A percentile compares a stretch with the other conserved stretches of the same genome.
Conservation (phyloP, 2,797 vertebrate species). For the Petrocephalus schoutedeni region DNA sequence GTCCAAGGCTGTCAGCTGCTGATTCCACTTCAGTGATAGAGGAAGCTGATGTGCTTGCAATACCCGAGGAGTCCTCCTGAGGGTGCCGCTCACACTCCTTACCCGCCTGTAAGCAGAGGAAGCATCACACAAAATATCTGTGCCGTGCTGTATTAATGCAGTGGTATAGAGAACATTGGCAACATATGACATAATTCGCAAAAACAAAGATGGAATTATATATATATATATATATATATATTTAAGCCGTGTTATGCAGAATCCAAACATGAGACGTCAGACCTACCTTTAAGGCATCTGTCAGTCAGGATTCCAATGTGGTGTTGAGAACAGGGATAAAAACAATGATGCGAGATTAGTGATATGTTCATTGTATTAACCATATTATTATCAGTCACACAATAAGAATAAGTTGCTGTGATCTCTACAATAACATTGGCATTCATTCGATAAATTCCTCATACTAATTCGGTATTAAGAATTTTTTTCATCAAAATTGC, state of each 20-base stretch:
- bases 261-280: neutral
- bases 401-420: neutral
- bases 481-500: neutral
- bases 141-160: neutral
- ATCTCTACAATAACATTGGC: neutral
- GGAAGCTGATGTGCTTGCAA: constrained; percentile 59
- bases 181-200: neutral
- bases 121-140: neutral
- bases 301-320: constrained; percentile 12
- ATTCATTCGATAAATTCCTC: neutral
- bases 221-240: neutral
- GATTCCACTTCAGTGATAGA: constrained; percentile 63
- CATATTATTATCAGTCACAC: neutral
- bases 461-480: neutral
- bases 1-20: constrained; percentile 26
- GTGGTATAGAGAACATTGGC: neutral
- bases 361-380: neutral
- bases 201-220: neutral
- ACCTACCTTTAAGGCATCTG: constrained; percentile 56
- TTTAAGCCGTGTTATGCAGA: neutral
- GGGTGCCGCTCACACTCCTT: neutral
- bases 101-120: neutral
- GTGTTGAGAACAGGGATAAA: neutral
- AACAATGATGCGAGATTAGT: neutral
- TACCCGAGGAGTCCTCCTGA: constrained; percentile 56